Evolutionary conservation across 2,888 invertebrate genomes (phyloP), one percentile per base, ranked within the genome.

Genomic region (Tiliacea aurago): DNA sequence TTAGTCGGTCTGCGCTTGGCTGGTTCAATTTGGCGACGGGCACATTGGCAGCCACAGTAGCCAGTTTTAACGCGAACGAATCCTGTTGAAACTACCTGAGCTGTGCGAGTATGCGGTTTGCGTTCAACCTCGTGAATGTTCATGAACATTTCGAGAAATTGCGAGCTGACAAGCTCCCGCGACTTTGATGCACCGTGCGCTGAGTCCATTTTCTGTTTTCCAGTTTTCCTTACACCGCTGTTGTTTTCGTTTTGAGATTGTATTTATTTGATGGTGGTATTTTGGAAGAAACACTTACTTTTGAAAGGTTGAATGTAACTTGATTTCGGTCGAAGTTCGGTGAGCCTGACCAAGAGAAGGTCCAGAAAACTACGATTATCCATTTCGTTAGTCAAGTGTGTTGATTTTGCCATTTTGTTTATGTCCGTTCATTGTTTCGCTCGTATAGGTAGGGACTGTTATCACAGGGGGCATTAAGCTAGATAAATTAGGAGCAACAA

Each of bases 11-110:
- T 70, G 23, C 56, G 70, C 70, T 51, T 70, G 65, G 53, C 65
- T 78, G 73, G 83, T 85, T 78, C 80, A 77, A 87, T 87, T 85
- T 80, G 65, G 51, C 58, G 64, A 37, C 68, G 58, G 65, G 33
- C 66, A 72, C 59, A 70, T 81, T 78, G 69, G 66, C 56, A 73
- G 65, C 59, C 51, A 74, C 56, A 74, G 73, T 59, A 70, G 53
- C 62, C 59, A 55, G 81, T 74, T 80, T 75, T 53, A 64, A 56
- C 61, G 74, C 9, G 67, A 80, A 75, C 78, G 65, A 81, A 86
- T 86, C 75, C 64, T 70, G 81, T 83, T 61, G 64, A 61, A 75
- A 62, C 70, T 75, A 72, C 78, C 78, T 75, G 73, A 61, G 70
- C 62, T 56, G 61, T 73, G 37, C 33, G 53, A 58, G 69, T 67